Base-by-base conservation (phyloP, 2,113 vertebrate genomes). In the Chaetodon auriga region DNA sequence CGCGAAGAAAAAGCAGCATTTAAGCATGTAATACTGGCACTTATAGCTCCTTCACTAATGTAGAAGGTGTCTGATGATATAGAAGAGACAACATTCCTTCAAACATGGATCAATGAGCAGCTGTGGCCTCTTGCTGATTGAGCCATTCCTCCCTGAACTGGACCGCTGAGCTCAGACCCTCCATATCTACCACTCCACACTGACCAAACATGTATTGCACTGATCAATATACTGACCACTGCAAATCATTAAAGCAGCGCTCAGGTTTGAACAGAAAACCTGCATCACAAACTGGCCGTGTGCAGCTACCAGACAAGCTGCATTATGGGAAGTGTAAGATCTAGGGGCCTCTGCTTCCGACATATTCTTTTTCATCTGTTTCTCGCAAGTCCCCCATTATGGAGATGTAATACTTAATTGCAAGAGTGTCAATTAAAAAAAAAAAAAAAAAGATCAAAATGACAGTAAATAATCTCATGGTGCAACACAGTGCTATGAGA, bases 131-230 rank as follows among this genome's bases (percentile, higher is more conserved):
- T 23, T 21, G 46, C 75, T 69, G 63, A 78, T 35, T 64, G 63
- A 16, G 15, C 60, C 51, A n/a, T 14, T 65, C 43, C 51, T 81
- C 25, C 41, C 61, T 69, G 2, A 46, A 6, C 43, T 1, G 48
- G 3, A 74, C 65, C 41, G 53, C 71, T 49, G 41, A 36, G 80
- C 78, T 74, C 35, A 72, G 60, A 30, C 25, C 46, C n/a, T 68
- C 25, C 45, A 64, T 62, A 23, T 64, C 68, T 35, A 9, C 30
- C 73, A 64, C 62, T 16, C 35, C 30, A 74, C 69, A 61, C 53
- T 68, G 68, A 75, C 71, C 69, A 66, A 72, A 73, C 82, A 58
- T 65, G 81, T 38, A 79, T 11, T 74, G 66, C 68, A 71, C 76
- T 60, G 6, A 76, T 84, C n/a, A 57, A 19, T 7, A 21, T 68